Base-by-base conservation (phyloP, 2,797 vertebrate species). In the Molossus alvarezi region DNA sequence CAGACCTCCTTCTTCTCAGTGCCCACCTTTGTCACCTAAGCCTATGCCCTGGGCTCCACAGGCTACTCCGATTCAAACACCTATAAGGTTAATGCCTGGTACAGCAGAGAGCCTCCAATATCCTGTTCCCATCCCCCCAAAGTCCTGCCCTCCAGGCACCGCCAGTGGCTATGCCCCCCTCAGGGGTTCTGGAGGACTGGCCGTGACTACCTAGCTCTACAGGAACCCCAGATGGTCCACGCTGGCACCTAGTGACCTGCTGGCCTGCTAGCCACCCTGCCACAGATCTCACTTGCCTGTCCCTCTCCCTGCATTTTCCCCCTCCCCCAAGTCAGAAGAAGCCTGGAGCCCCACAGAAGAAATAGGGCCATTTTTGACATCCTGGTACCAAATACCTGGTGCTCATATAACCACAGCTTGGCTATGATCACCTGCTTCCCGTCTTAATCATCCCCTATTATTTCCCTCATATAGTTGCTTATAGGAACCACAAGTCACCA, bases 231-330 rank as follows among this genome's bases (percentile, higher is more conserved):
- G 41, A 18, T 60, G 14, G 21, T 72, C 73, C 51, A 3, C 0
- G 2, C 23, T 15, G 29, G n/a, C 12, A 41, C 33, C 65, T 11
- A 51, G 33, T 20, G 92, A 33, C 57, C 93, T 86, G 21, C n/a
- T 57, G 13, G 73, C 45, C 53, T 41, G 1, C 14, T 23, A 53
- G 9, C 18, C n/a, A 45, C 57, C 69, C 55, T 8, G 4, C 82
- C 33, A 8, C 53, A n/a, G 9, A 20, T 79, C 4, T 72, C 11
- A 12, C 29, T 23, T 60, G 18, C 14, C 45, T 23, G 15, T 1
- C 0, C 2, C 10, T 85, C 1, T 41, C 3, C 37, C 25, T 75
- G 4, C 55, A 3, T 55, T 69, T 1, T 4, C 23, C 12, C 6
- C 27, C 21, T 21, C 23, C 27, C 29, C 45, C 67, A 81, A 51